Percentiles rank a stretch among this genome's conserved stretches.
phyloP scores from a whole-genome alignment of 2,888 invertebrate genomes.

The Tachina lurida region DNA sequence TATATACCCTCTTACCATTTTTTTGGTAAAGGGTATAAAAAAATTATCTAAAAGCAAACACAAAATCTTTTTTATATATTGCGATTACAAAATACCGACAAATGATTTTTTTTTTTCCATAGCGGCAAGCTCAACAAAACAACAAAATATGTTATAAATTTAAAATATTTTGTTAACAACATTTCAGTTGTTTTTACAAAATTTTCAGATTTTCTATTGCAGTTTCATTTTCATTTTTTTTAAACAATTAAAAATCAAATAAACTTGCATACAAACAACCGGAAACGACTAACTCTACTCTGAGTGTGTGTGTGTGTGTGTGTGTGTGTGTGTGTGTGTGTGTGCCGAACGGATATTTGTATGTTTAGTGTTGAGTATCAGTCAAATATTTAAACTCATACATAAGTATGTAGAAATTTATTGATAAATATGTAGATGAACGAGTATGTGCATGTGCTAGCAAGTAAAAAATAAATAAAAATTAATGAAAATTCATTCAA shows the following conservation, averaged over 20 bases:
- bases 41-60: conserved; percentile 54
- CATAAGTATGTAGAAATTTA: conserved; percentile 5
- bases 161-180: conserved; percentile 71
- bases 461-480: conserved; percentile 38
- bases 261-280: conserved; percentile 52
- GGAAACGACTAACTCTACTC: conserved; percentile 62
- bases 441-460: not conserved
- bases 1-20: too few relatives aligned
- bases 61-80: conserved; percentile 57
- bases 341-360: conserved; percentile 58
- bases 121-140: conserved; percentile 40
- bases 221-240: conserved; percentile 39
- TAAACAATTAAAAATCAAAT: conserved; percentile 51
- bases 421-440: not conserved
- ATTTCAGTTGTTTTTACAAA: conserved; percentile 50
- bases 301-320: conserved; percentile 2
- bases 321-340: not conserved
- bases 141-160: conserved; percentile 64
- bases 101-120: conserved; percentile 57
- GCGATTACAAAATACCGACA: conserved; percentile 71
- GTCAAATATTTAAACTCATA: conserved; percentile 38
- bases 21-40: too few relatives aligned
- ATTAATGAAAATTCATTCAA: conserved; percentile 64
- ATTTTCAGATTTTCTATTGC: conserved; percentile 36
- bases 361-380: conserved; percentile 39